phyloP scores from a whole-genome alignment of 2,113 vertebrate genomes.

The Toxotes jaculatrix region DNA sequence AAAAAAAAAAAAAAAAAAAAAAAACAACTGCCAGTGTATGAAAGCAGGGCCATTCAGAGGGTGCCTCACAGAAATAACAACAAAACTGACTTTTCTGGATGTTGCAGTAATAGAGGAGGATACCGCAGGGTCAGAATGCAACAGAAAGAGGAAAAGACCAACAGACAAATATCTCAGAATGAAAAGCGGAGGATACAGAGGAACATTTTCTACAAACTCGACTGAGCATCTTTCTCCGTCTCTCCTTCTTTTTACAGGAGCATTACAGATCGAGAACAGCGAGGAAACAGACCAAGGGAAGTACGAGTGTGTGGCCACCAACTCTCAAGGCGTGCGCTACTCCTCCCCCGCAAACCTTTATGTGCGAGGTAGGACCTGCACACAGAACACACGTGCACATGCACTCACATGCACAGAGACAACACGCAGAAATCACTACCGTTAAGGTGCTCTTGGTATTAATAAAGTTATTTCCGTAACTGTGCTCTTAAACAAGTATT shows the following conservation, averaged over 20 bases:
- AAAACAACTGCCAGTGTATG: conserved; percentile 10
- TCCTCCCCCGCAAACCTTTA: conserved; percentile 98
- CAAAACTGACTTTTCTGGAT: conserved; percentile 43
- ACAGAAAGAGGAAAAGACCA: conserved; percentile 14
- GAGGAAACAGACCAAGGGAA: conserved; percentile 99
- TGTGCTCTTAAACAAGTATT: conserved; percentile 66
- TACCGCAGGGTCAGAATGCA: conserved; percentile 33
- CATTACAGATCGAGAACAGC: conserved; percentile 97
- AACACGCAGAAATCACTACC: conserved; percentile 37
- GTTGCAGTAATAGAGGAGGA: conserved; percentile 26
- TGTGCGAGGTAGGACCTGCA: conserved; percentile 96
- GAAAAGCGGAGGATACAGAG: conserved; percentile 27
- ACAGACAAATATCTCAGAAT: conserved; percentile 23
- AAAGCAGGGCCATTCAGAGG: conserved; percentile 15
- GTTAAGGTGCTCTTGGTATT: conserved; percentile 44
- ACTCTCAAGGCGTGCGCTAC: conserved; percentile 96
- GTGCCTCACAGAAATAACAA: conserved; percentile 34
- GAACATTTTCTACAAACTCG: background rate
- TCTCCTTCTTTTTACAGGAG: conserved; percentile 84
- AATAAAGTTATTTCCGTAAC: conserved; percentile 47
- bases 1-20: conserved; percentile 5
- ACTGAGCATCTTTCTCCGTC: conserved; percentile 26
- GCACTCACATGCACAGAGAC: conserved; percentile 42
- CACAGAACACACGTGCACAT: conserved; percentile 36
- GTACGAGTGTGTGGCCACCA: conserved; percentile 97